Base-by-base conservation (phyloP, 2,888 invertebrate genomes). In the Slavum lentiscoides region DNA sequence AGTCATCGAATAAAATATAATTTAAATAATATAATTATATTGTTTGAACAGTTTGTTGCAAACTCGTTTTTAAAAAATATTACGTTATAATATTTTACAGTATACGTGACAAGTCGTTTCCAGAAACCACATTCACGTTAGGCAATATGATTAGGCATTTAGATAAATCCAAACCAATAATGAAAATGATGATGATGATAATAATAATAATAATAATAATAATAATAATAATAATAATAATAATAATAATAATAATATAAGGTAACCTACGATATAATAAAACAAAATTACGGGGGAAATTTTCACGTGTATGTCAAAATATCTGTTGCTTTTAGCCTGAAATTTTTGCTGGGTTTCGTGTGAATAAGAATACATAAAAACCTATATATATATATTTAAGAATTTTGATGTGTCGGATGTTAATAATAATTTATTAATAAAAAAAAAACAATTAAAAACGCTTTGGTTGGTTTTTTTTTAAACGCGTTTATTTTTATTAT, bases 401-500 rank as follows among this genome's bases (percentile, higher is more conserved):
- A 58, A 21, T 58, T 64, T 53, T 66, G 66, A 66, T 64, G 64
- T 74, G 66, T 74, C 74, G 53, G 55, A 66, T 74, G 74, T 30
- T 30, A 43, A 37, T 64, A 53, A 74, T 37, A 55, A 74, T 64
- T 64, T 49, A 61, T 49, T 13, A 13, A 49, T 30, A 73, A 30
- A 73, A 53, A 74, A 64, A 39, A 64, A 66, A 64, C 13, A 66
- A 53, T 59, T 74, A 59, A 39, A 69, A 69, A 68, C 37, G 76
- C 76, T 77, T 77, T 77, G 68, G 76, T 77, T 77, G 76, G 76
- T 68, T 68, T 69, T 76, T 49, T 75, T 74, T 59, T 49, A 77
- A 67, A 76, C 68, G 76, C 76, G 68, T 69, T 77, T 77, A 69
- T 75, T 67, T 74, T 64, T 64, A 30, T 73, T 74, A 43, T 72